These are phyloP conservation scores for Spisula solida DNA, from an alignment of 2,888 invertebrate species.

Conservation along the genomic window DNA sequence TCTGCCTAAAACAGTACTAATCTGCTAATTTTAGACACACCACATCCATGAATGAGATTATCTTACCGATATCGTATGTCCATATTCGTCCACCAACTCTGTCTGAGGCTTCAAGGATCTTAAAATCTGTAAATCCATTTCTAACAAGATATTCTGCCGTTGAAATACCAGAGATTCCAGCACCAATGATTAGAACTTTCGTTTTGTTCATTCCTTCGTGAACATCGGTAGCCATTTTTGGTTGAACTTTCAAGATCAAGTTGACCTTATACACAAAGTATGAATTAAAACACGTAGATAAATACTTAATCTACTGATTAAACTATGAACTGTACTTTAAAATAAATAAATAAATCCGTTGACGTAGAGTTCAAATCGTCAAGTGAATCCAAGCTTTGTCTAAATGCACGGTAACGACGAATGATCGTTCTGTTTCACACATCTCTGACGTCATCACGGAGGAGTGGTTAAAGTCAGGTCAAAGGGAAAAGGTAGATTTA, in stretches of 20 bases:
- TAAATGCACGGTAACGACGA: conserved; percentile 57
- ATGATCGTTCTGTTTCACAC: conserved; percentile 41
- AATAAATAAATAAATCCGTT: not conserved
- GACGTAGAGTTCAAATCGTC: not conserved
- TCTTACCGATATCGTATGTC: conserved; percentile 84
- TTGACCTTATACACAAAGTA: conserved; percentile 31
- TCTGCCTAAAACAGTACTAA: no score
- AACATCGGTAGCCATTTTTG: conserved; percentile 70
- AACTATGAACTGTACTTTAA: not conserved
- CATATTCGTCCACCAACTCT: conserved; percentile 86
- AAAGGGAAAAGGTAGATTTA: conserved; percentile 37
- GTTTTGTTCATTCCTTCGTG: conserved; percentile 60
- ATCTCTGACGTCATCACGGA: conserved; percentile 59
- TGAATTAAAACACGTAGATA: conserved; percentile 8
- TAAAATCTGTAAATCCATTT: conserved; percentile 84
- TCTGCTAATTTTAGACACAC: not conserved
- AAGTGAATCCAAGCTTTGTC: conserved; percentile 16
- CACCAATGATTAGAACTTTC: conserved; percentile 85
- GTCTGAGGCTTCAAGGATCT: conserved; percentile 85
- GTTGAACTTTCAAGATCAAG: conserved; percentile 43
- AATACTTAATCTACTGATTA: not conserved
- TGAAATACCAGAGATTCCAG: conserved; percentile 86
- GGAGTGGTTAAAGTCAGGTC: conserved; percentile 60
- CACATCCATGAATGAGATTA: not conserved
- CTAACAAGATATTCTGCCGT: conserved; percentile 82